Base-by-base conservation (phyloP, 1,140 invertebrate genomes). In the Saccostrea echinata region DNA sequence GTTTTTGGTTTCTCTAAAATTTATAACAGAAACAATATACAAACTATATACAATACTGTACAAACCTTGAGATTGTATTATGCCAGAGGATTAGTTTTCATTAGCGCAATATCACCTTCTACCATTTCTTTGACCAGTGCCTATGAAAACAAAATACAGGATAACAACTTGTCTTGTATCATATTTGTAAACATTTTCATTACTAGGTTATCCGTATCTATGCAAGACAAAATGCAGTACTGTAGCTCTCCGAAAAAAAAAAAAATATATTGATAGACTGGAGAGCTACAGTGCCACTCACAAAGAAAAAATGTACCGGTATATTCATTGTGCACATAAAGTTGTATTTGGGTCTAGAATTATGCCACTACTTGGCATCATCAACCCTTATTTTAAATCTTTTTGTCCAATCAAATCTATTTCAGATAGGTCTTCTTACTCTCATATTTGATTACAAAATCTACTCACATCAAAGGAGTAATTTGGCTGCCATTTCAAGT, bases 41-140 rank as follows among this genome's bases (percentile, higher is more conserved):
- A 43, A 43, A 43, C 9, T 4, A 43, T 43, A 43, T 6, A 43
- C 4, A 8, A 43, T 43, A n/a, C 18, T 61, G 18, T 18, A 61
- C 55, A 61, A 4, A 76, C 68, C 68, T 76, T 30, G 55, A 3
- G 43, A 21, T 27, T 88, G 30, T 21, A 55, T 91, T 90, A 95
- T 81, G 94, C 94, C 13, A 68, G 91, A 21, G 98, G 98, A 96
- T 99, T 97, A 88, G 96, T 96, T 93, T 96, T 97, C 98, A 99
- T 99, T 30, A 99, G 95, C 88, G 96, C 96, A 12, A 99, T 96
- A 95, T 99, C 99, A 16, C 97, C 96, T n/a, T 97, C 96, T 95
- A 99, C 97, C 99, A 99, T 99, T 94, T 99, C 98, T 92, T 97
- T 97, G 0, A 99, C 98, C 35, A 99, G 96, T 92, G 97, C 96